These are phyloP conservation scores for Dysmachus trigonus DNA, from an alignment of 2,888 invertebrate genomes.

Conservation along the genomic window DNA sequence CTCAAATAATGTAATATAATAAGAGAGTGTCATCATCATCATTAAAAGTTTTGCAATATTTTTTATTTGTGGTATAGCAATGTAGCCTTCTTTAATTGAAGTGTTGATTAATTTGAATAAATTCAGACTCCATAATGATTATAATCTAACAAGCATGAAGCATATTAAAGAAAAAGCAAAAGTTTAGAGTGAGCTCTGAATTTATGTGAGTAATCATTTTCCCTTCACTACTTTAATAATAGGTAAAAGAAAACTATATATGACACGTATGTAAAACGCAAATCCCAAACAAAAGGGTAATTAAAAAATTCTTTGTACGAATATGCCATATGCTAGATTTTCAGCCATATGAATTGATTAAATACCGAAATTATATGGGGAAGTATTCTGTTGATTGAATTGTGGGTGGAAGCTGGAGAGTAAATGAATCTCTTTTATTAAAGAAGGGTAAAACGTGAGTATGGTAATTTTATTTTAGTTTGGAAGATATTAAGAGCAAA, in stretches of 20 bases:
- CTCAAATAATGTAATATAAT: too few species aligned
- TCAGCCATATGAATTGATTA: not conserved
- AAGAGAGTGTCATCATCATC: too few species aligned
- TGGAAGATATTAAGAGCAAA: not conserved
- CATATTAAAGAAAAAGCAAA: not conserved
- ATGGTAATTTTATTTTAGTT: not conserved
- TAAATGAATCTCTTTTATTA: not conserved
- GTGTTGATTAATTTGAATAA: too few species aligned
- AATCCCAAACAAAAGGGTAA: not conserved
- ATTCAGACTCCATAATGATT: not conserved
- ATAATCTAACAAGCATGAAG: not conserved
- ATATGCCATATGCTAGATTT: not conserved
- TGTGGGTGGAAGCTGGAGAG: not conserved
- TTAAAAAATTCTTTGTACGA: not conserved
- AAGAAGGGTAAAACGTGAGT: not conserved
- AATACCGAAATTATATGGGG: not conserved
- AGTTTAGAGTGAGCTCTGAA: not conserved
- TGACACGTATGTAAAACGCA: not conserved
- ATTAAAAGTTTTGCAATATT: too few species aligned
- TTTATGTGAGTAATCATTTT: not conserved
- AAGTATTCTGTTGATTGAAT: not conserved
- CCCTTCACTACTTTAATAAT: not conserved
- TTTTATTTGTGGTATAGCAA: too few species aligned
- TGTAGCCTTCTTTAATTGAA: too few species aligned
- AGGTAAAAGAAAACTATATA: not conserved